Conservation (phyloP, 2,797 vertebrate genomes). For the Philypnodon macrostomus region DNA sequence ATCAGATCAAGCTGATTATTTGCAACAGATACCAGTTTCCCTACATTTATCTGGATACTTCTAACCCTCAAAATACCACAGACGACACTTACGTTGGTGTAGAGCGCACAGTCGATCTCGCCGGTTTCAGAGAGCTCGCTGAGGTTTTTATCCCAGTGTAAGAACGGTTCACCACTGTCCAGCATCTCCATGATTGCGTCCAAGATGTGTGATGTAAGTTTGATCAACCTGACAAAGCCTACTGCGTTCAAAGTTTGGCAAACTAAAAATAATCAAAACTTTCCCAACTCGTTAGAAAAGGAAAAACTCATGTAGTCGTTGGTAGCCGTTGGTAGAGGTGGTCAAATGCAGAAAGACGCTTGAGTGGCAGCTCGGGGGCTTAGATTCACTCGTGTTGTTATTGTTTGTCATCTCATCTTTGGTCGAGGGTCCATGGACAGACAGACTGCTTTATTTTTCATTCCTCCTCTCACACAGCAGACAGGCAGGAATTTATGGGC, state of each 20-base stretch:
- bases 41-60: neutral
- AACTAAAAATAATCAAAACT: neutral
- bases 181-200: constrained; percentile 84
- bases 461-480: constrained; percentile 44
- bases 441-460: constrained; percentile 17
- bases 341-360: neutral
- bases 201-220: neutral
- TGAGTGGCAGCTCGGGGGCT: constrained; percentile 3
- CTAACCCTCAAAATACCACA: neutral
- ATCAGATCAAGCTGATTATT: constrained; percentile 11
- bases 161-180: constrained; percentile 82
- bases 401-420: constrained; percentile 48
- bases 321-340: neutral
- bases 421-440: constrained; percentile 35
- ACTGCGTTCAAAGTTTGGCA: neutral
- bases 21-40: no score
- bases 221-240: neutral
- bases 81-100: constrained; percentile 85
- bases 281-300: neutral
- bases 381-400: constrained; percentile 19
- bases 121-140: constrained; percentile 90
- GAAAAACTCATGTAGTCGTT: neutral
- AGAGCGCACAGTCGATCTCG: constrained; percentile 83
- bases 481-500: constrained; percentile 73
- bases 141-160: constrained; percentile 93